phyloP scores from a whole-genome alignment of 2,797 vertebrate species.

The Propithecus deckenii region DNA sequence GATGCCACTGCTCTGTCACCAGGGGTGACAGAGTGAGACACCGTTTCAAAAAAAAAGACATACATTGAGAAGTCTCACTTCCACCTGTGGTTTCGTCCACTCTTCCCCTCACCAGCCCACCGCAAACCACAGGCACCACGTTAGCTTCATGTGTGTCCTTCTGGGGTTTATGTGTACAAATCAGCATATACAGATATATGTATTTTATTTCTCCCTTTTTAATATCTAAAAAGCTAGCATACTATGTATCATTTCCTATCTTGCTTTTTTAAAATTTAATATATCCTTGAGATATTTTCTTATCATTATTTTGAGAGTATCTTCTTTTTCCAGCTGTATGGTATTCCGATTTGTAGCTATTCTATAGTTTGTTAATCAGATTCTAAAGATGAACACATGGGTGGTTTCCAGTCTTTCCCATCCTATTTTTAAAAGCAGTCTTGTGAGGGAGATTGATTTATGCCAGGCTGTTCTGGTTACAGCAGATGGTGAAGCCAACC shows the following conservation, averaged over 20 bases:
- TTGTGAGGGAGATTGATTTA: not conserved
- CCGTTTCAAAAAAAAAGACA: too few relatives aligned
- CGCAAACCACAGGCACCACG: not conserved
- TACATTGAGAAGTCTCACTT: not conserved
- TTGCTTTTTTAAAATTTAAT: not conserved
- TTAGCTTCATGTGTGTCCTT: rapidly evolving
- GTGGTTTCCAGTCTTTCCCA: not conserved
- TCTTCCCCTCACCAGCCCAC: not conserved
- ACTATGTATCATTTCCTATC: too few relatives aligned
- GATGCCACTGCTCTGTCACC: too few relatives aligned
- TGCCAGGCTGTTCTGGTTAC: not conserved
- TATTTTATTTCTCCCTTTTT: not conserved
- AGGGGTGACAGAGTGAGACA: not conserved
- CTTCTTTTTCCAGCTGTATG: not conserved
- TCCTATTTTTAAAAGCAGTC: not conserved
- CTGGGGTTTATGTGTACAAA: not conserved
- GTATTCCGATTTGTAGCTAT: not conserved
- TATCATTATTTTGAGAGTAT: not conserved
- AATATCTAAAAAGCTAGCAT: not conserved
- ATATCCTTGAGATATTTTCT: not conserved
- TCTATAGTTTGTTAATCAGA: not conserved
- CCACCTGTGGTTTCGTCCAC: not conserved
- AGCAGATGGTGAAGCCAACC: not conserved
- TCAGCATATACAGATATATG: not conserved
- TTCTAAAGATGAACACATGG: not conserved